phyloP scores from a whole-genome alignment of 2,888 invertebrate genomes.

The Chymomyza fuscimana region DNA sequence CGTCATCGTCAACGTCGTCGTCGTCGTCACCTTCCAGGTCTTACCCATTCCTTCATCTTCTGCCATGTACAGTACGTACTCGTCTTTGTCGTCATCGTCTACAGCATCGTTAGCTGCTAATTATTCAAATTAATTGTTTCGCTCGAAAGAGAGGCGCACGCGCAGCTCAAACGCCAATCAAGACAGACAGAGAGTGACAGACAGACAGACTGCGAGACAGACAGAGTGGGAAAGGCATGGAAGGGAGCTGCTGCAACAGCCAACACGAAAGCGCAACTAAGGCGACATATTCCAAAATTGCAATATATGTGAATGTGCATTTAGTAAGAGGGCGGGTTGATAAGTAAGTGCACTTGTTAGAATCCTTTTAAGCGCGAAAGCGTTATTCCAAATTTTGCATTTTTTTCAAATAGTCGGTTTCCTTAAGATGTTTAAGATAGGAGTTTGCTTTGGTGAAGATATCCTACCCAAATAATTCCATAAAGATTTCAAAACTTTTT shows the following conservation, averaged over 20 bases:
- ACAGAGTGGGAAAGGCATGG: neutral
- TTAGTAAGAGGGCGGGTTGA: too few relatives aligned
- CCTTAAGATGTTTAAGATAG: too few relatives aligned
- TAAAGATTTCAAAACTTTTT: too few relatives aligned
- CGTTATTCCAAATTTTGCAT: too few relatives aligned
- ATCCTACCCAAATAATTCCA: too few relatives aligned
- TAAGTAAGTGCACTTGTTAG: too few relatives aligned
- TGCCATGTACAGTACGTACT: neutral
- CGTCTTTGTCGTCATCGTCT: constrained; percentile 31
- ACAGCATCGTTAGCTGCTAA: constrained; percentile 63
- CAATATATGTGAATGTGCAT: neutral
- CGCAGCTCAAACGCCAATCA: constrained; percentile 71
- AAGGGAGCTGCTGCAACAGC: neutral
- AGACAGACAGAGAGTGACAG: constrained; percentile 39
- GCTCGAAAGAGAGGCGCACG: constrained; percentile 68
- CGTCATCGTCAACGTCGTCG: constrained; percentile 19
- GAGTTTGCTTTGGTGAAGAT: too few relatives aligned
- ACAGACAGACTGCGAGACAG: constrained; percentile 28
- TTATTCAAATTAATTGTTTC: constrained; percentile 76
- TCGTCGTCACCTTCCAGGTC: constrained; percentile 6
- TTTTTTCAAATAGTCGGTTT: too few relatives aligned
- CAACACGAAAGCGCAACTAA: constrained; percentile 40
- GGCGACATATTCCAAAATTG: constrained; percentile 7
- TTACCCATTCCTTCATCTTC: constrained; percentile 3
- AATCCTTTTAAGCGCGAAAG: too few relatives aligned